Base-by-base conservation (phyloP, 2,797 vertebrate species). In the Podarcis lilfordi region DNA sequence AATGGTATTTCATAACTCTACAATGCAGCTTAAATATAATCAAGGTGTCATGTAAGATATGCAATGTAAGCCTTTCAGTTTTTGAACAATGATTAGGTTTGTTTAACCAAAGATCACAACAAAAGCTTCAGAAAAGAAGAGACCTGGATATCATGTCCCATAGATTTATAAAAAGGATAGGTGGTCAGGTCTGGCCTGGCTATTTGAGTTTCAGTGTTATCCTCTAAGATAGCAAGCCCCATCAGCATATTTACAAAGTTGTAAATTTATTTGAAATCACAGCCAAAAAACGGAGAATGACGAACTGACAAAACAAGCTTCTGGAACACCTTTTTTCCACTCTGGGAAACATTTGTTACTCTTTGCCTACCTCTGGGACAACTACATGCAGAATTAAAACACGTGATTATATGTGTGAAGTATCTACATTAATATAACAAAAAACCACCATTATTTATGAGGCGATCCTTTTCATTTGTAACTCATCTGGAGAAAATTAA, bases 401-500 rank as follows among this genome's bases (percentile, higher is more conserved):
- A 64, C 72, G 72, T 0, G 61, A 15, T 84, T 27, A 82, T 23
- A 29, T 32, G 86, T 79, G 59, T 61, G 21, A 8, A 64, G 0
- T 21, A 40, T 35, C 43, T 10, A 23, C 88, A 86, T 88, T 74
- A 90, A 84, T 43, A 37, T 0, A 61, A 61, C 90, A 80, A 91
- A 93, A 82, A 91, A 32, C 27, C 50, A 80, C 86, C 86, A 27
- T n/a, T 86, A 84, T 82, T 74, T 89, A 37, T 29, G 43, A 89
- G 84, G 86, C 79, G 61, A 92, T 84, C 75, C 77, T 80, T 85
- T 82, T 71, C 43, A 71, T 89, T 93, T 89, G 78, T 92, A 88
- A 95, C 86, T 93, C 89, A 76, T 90, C 88, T 82, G 89, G 74
- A 25, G 82, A 92, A 88, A 66, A 23, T 78, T 75, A 17, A 11